Base-by-base conservation (phyloP, 2,888 invertebrate species). In the Cantharis flavilabris region DNA sequence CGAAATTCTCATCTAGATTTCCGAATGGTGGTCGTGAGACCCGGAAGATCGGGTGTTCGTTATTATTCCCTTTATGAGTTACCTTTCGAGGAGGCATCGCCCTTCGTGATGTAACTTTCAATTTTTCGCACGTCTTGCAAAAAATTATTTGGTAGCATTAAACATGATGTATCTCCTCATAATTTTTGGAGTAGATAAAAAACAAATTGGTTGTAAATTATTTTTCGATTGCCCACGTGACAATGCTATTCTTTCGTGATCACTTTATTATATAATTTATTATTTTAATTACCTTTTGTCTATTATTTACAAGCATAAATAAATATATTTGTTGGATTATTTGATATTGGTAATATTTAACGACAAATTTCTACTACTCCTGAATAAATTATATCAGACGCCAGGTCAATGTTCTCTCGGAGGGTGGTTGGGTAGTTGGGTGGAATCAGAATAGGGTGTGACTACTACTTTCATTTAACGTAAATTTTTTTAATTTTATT, bases 21-120 rank as follows among this genome's bases (percentile, higher is more conserved):
- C 65, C 65, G 63, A 69, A 67, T 67, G 70, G 72, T 70, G 49
- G 73, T 74, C 80, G 80, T 80, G 80, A 77, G 80, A 79, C 80
- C 80, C 78, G 80, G 80, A 79, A 79, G 77, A 76, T 28, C 71
- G 76, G 73, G 69, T 62, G 77, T 75, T 78, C 80, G 76, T 80
- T 78, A 80, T 74, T 76, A 76, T 74, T 78, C 76, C 76, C 80
- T 79, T 79, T 73, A 75, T 76, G 74, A 30, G 69, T 67, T 14
- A 76, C 74, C 73, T 73, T 73, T 77, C 69, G 75, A 49, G 49
- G 70, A 72, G 70, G 70, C 64, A 71, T 69, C 72, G 49, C 75
- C 78, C 78, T 73, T 63, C 77, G 72, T 70, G 73, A 73, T 77
- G 65, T 71, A 74, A 74, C 74, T 74, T 73, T 62, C 70, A 72